A percentile compares a stretch with the other conserved stretches of the same genome.
These are phyloP conservation scores for Progne subis DNA, from an alignment of 2,113 vertebrate genomes.

Conservation along the genomic window DNA sequence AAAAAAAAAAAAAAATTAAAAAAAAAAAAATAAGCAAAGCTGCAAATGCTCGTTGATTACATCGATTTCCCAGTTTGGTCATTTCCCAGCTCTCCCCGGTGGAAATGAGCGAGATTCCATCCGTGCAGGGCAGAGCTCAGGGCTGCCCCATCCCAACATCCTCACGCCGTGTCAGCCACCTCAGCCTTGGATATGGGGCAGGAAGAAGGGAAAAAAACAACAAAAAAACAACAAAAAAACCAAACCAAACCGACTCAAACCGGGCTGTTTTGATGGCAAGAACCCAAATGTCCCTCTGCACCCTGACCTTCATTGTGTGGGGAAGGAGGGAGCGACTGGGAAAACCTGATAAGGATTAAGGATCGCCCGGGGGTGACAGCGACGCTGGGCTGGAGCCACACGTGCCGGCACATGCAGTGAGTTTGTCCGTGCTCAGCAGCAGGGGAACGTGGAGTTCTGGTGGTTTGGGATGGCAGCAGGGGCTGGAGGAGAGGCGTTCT, in stretches of 20 bases:
- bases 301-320: slow-evolving; percentile 63
- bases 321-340: slow-evolving; percentile 39
- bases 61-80: background rate
- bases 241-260: background rate
- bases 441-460: accelerated
- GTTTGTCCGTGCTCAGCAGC: background rate
- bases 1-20: background rate
- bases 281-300: background rate
- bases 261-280: slow-evolving; percentile 29
- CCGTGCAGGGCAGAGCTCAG: background rate
- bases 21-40: background rate
- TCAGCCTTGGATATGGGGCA: background rate
- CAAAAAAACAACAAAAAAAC: background rate
- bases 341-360: slow-evolving; percentile 60
- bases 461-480: background rate
- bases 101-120: background rate
- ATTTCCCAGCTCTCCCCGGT: background rate
- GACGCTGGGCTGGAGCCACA: background rate
- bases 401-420: background rate
- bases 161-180: accelerated
- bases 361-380: background rate
- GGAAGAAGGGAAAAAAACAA: background rate
- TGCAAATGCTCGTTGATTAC: background rate
- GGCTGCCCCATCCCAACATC: background rate
- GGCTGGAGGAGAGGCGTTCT: background rate